Conservation (phyloP, 2,888 invertebrate genomes). For the Sphaerophoria rueppellii region DNA sequence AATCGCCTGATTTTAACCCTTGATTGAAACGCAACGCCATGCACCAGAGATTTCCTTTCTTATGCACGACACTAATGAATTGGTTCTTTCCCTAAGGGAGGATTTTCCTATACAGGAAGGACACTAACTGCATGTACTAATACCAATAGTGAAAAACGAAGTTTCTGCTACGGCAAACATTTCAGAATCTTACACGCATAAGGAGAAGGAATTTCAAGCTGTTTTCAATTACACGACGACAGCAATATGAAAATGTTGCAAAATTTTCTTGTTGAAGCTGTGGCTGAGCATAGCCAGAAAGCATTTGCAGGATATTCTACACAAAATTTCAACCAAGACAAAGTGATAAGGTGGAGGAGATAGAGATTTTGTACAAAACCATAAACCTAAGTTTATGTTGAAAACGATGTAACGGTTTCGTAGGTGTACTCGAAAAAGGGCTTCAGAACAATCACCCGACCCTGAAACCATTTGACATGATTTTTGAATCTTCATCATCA, state of each 20-base stretch:
- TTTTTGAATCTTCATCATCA: too few relatives aligned
- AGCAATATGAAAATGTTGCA: slow-evolving; percentile 53
- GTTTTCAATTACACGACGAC: slow-evolving; percentile 64
- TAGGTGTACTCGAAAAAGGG: too few relatives aligned
- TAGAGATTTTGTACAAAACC: too few relatives aligned
- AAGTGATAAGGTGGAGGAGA: too few relatives aligned
- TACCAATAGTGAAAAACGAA: slow-evolving; percentile 33
- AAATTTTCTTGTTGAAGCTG: neutral
- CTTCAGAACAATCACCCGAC: too few relatives aligned
- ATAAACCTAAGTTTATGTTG: too few relatives aligned
- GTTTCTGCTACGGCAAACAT: slow-evolving; percentile 63
- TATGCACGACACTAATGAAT: slow-evolving; percentile 73
- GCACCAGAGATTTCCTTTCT: slow-evolving; percentile 71
- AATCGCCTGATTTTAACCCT: slow-evolving; percentile 65
- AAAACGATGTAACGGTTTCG: too few relatives aligned
- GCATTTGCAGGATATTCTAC: too few relatives aligned
- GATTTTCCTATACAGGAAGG: neutral
- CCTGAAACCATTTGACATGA: too few relatives aligned
- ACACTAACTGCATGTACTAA: slow-evolving; percentile 57
- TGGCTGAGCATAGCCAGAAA: too few relatives aligned
- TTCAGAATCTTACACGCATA: neutral
- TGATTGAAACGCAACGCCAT: slow-evolving; percentile 73
- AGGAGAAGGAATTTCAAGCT: slow-evolving; percentile 41
- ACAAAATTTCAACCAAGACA: too few relatives aligned
- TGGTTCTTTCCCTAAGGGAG: slow-evolving; percentile 65